Evolutionary conservation across 2,113 vertebrate genomes (phyloP).

Genomic region (Hydrolagus affinis): DNA sequence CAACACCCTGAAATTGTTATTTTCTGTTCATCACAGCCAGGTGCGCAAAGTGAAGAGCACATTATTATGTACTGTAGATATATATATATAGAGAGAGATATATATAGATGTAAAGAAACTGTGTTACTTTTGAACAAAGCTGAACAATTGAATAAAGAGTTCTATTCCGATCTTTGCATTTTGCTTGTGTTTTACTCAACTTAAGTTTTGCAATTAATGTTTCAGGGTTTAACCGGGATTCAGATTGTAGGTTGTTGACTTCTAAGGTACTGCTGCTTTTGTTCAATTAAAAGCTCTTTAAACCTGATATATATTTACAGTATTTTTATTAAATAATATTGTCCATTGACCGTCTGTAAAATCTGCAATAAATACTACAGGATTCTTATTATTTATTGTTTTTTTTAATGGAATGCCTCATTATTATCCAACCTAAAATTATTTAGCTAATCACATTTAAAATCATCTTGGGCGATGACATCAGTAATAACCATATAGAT

Average conservation of each 20-base stretch:
- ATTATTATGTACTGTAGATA: background rate
- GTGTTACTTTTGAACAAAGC: background rate
- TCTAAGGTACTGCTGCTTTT: background rate
- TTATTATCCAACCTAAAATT: constrained; percentile 7
- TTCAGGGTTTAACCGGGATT: background rate
- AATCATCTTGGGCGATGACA: background rate
- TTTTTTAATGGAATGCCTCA: constrained; percentile 21
- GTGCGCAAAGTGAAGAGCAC: too few species aligned
- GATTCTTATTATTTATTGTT: background rate
- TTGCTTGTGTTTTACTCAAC: background rate
- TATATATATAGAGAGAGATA: too few species aligned
- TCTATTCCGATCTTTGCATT: background rate
- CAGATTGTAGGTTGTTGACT: background rate
- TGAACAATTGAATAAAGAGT: background rate
- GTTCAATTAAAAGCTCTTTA: background rate
- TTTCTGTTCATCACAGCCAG: too few species aligned
- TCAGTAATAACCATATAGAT: background rate
- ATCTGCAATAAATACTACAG: background rate
- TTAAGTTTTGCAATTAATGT: background rate
- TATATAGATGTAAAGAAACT: background rate
- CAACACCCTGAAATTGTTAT: background rate
- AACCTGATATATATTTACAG: background rate
- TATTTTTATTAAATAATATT: constrained; percentile 8
- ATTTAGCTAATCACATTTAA: background rate
- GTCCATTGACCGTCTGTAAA: background rate